phyloP scores from a whole-genome alignment of 2,888 invertebrate genomes.

The Rotaria sp. region DNA sequence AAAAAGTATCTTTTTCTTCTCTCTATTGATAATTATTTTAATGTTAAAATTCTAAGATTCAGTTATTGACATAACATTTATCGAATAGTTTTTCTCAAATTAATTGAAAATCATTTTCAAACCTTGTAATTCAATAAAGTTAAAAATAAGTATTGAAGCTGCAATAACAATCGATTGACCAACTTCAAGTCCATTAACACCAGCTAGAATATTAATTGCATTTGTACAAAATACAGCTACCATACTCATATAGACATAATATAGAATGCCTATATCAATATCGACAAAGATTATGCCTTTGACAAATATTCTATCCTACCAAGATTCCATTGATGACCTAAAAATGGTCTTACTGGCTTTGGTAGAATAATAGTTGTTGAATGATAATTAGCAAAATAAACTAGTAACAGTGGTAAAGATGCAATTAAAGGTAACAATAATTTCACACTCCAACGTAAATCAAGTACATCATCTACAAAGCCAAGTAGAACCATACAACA shows the following conservation, averaged over 20 bases:
- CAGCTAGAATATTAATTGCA: constrained; percentile 95
- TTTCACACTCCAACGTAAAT: constrained; percentile 83
- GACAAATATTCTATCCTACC: neutral
- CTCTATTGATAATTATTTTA: no score
- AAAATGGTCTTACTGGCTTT: constrained; percentile 68
- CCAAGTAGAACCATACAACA: constrained; percentile 96
- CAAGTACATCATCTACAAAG: constrained; percentile 95
- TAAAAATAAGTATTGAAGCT: constrained; percentile 75
- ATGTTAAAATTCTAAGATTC: no score
- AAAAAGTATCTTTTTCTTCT: no score
- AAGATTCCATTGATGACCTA: constrained; percentile 35
- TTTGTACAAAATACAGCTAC: constrained; percentile 97
- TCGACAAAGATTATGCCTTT: constrained; percentile 37
- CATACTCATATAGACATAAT: constrained; percentile 98
- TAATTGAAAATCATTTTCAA: neutral
- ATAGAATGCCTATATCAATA: constrained; percentile 65
- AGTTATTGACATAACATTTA: no score
- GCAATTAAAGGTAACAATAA: constrained; percentile 90
- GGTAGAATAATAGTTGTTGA: constrained; percentile 88
- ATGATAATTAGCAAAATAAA: constrained; percentile 92
- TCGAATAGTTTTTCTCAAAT: no score
- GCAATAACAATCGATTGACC: constrained; percentile 90
- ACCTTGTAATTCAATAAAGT: constrained; percentile 70
- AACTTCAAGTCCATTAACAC: constrained; percentile 93
- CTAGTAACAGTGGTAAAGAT: constrained; percentile 87